Evolutionary conservation across 2,888 invertebrate genomes (phyloP).

Genomic region (Lasioglossum pauxillum): DNA sequence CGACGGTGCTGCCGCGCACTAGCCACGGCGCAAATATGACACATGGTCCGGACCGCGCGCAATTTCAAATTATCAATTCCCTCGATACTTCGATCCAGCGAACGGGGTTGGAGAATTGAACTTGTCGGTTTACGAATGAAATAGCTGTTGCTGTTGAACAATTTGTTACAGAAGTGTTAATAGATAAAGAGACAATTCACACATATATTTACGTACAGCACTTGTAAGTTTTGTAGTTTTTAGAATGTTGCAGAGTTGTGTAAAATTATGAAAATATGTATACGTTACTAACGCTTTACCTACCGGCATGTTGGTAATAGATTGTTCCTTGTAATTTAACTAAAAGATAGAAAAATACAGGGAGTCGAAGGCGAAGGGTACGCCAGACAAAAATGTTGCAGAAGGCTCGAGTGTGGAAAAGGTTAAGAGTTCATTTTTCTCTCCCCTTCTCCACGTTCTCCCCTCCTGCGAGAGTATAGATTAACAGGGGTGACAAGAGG

Average conservation of each 20-base stretch:
- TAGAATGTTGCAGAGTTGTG: too few species aligned
- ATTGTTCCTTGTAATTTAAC: neutral
- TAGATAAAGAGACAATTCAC: too few species aligned
- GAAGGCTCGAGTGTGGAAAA: neutral
- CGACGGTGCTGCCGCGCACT: slow-evolving; percentile 70
- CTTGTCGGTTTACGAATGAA: neutral
- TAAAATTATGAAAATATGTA: neutral
- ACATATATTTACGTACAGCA: too few species aligned
- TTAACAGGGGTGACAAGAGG: neutral
- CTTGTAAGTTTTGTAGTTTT: too few species aligned
- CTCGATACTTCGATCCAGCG: neutral
- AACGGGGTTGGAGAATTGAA: neutral
- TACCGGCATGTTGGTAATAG: neutral
- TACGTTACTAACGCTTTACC: neutral
- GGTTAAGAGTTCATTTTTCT: neutral
- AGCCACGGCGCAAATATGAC: neutral
- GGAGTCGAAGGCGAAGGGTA: neutral
- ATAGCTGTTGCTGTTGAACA: neutral
- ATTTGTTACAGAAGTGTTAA: too few species aligned
- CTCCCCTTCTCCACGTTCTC: neutral
- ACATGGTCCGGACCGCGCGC: slow-evolving; percentile 27
- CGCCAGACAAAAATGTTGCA: neutral
- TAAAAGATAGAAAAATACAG: neutral
- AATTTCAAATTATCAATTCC: slow-evolving; percentile 29
- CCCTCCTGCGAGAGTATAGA: slow-evolving; percentile 3